Evolutionary conservation across 1,140 invertebrate species (phyloP), one percentile per base, ranked within the genome.

Genomic region (Cydia pomonella): DNA sequence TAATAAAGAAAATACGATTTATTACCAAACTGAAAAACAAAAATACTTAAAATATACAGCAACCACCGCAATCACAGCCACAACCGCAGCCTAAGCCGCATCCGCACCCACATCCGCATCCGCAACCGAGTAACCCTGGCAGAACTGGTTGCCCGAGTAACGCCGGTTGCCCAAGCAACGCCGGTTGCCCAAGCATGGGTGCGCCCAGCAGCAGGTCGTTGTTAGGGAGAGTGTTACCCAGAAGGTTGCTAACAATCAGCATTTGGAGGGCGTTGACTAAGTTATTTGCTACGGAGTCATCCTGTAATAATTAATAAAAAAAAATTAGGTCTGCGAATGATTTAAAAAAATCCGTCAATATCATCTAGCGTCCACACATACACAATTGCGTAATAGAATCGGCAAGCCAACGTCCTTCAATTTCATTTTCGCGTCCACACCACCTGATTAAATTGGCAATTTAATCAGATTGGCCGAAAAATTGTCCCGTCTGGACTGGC

Each of bases 251-350:
- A 0, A 92, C 88, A 1, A 92, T 86, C 7, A 92, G 71, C n/a
- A 91, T 64, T 76, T 91, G 88, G 23, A 92, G 63, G 6, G 90
- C 85, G 75, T 90, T 89, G 0, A 86, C 90, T 23, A 92, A 73
- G 38, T 87, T 89, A 53, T 92, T 90, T 3, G 88, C 87, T 2
- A 92, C 86, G 7, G 87, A 84, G 33, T 84, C 87, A 16, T 92
- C 90, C 59, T 76, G 69, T 23, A 64, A 72, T n/a, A n/a, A n/a
- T n/a, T n/a, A 13, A 72, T 12, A n/a, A 64, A 63, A 3, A 63
- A 66, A 25, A 63, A n/a, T n/a, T n/a, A n/a, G n/a, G n/a, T n/a
- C n/a, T n/a, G n/a, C n/a, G n/a, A n/a, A n/a, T n/a, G n/a, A n/a
- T n/a, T n/a, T n/a, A n/a, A n/a, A 64, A 63, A 3, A 63, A 66